A percentile compares a stretch with the other conserved stretches of the same genome.
Conservation (phyloP, 2,113 vertebrate species). For the Psephotus haematonotus region DNA sequence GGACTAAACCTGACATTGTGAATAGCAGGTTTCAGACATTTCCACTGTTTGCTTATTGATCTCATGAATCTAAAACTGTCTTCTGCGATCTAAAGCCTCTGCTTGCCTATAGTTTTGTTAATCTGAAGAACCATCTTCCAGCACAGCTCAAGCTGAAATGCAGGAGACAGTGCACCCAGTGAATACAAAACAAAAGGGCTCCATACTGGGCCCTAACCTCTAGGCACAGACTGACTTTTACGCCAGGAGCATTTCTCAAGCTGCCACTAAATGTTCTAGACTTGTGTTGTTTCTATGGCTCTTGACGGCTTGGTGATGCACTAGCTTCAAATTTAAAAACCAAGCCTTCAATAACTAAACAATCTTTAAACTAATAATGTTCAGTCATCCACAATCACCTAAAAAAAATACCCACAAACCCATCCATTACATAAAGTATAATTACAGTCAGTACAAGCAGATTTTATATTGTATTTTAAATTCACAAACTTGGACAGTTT, state of each 20-base stretch:
- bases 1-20: not conserved
- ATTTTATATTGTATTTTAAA: not conserved
- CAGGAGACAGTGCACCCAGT: not conserved
- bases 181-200: not conserved
- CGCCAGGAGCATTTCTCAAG: not conserved
- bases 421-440: not conserved
- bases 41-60: not conserved
- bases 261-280: not conserved
- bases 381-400: not conserved
- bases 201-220: not conserved
- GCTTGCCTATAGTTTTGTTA: not conserved
- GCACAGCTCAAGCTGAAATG: not conserved
- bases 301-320: not conserved
- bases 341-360: not conserved
- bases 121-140: not conserved
- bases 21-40: not conserved
- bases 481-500: not conserved
- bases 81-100: not conserved
- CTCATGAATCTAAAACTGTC: not conserved
- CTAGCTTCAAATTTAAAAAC: not conserved
- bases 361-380: not conserved
- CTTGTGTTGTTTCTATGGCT: not conserved
- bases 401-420: not conserved
- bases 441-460: not conserved
- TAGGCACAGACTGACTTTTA: not conserved